Base-by-base conservation (phyloP, 2,888 invertebrate genomes). In the Melanostoma scalare region DNA sequence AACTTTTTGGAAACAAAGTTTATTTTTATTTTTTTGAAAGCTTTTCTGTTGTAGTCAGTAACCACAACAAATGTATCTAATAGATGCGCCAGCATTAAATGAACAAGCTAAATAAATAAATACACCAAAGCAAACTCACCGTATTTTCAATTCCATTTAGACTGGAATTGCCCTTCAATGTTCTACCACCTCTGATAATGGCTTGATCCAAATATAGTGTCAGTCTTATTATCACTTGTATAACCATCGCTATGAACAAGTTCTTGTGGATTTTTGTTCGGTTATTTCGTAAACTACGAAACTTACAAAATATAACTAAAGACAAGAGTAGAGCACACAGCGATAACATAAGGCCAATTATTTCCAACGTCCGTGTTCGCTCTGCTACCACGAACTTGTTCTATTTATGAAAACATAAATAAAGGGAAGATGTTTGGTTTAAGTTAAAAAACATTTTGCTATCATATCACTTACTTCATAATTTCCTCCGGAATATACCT, bases 181-280 rank as follows among this genome's bases (percentile, higher is more conserved):
- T 78, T 48, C 87, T 85, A 33, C 85, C 87, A 30, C 88, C 89
- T 42, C 92, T 89, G 2, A 93, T 90, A 52, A 94, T 89, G 0
- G 93, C 93, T 88, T 96, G 96, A 89, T 97, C 96, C 65, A 95
- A 93, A 90, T 96, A 96, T 44, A 96, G 90, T 0, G 94, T 94
- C 72, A 96, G 92, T 50, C 96, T 92, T 56, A 96, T 93, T 42
- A 95, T 89, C 8, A 96, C 95, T 91, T 96, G 96, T 78, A 95
- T 92, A 71, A 96, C 93, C 93, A 97, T 96, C 2, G 97, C 96
- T 48, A 94, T 92, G 90, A 96, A 98, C 71, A 97, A 93, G 90
- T 96, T 96, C 91, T 95, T 96, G 91, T 96, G 98, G 86, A 97
- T 97, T 87, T 95, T 93, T 0, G 97, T 97, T 60, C 97, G 93